Percentiles rank a stretch among this genome's conserved stretches.
phyloP scores from a whole-genome alignment of 37 sponge, comb jelly and placozoan species.

The Halisarca cf. caerulea region DNA sequence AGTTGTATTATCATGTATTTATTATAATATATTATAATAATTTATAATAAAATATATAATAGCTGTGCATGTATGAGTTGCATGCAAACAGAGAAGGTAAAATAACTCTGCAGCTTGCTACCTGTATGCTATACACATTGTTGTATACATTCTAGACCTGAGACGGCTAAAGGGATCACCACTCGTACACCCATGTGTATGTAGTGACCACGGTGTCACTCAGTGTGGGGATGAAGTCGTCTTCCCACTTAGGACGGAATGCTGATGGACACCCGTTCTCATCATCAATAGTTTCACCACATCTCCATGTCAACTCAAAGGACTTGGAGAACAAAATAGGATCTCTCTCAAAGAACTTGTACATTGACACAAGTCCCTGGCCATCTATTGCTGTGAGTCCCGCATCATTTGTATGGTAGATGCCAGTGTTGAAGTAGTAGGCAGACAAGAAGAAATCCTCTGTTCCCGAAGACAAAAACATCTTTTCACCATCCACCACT shows the following conservation, averaged over 20 bases:
- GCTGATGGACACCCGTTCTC: slow-evolving; percentile 57
- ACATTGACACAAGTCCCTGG: slow-evolving; percentile 55
- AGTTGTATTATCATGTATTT: no score
- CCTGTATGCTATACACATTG: no score
- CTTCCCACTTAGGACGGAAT: neutral
- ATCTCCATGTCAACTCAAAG: slow-evolving; percentile 62
- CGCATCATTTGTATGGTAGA: slow-evolving; percentile 61
- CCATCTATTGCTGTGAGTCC: slow-evolving; percentile 51
- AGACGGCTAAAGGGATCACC: neutral
- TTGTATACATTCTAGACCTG: no score
- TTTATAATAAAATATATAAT: no score
- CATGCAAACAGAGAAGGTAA: no score
- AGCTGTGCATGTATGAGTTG: no score
- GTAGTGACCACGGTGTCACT: slow-evolving; percentile 54
- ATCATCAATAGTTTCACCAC: slow-evolving; percentile 53
- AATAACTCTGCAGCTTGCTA: no score
- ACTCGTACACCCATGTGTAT: slow-evolving; percentile 78
- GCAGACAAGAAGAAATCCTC: slow-evolving; percentile 87
- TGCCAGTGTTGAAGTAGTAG: slow-evolving; percentile 72
- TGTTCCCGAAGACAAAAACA: slow-evolving; percentile 75
- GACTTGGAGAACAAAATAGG: slow-evolving; percentile 73
- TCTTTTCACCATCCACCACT: slow-evolving; percentile 35
- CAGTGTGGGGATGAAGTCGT: neutral
- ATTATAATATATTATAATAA: no score
- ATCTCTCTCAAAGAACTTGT: slow-evolving; percentile 85